Percentiles rank a stretch among this genome's conserved stretches.
Conservation (phyloP, 1,140 invertebrate species). For the Microplitis mediator region DNA sequence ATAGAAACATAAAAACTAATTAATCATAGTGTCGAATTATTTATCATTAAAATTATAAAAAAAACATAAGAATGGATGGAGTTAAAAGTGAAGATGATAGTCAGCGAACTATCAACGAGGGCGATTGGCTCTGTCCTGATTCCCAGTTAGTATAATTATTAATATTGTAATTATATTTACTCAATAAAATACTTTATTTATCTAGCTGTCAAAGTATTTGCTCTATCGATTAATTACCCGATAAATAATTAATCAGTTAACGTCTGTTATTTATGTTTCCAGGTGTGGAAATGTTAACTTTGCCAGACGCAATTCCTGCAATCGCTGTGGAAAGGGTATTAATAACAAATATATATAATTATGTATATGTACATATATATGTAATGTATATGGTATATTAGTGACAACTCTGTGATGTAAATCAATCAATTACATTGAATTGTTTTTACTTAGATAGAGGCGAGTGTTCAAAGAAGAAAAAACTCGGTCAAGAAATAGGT, state of each 20-base stretch:
- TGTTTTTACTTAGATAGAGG: conserved; percentile 60
- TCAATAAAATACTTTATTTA: not conserved
- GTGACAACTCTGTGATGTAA: not conserved
- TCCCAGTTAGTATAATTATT: conserved; percentile 49
- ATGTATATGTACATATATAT: not conserved
- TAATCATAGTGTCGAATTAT: no score
- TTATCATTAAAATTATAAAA: no score
- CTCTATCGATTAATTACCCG: not conserved
- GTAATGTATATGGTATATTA: not conserved
- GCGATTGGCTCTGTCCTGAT: conserved; percentile 60
- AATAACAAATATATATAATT: conserved; percentile 19
- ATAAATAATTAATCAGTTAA: not conserved
- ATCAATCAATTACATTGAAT: not conserved
- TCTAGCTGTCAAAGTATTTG: not conserved
- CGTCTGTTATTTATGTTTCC: conserved; percentile 31
- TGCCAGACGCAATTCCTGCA: conserved; percentile 85
- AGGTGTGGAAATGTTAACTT: conserved; percentile 96
- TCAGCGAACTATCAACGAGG: conserved; percentile 50
- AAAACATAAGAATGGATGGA: conserved; percentile 38
- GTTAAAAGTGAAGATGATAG: conserved; percentile 54
- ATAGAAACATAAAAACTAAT: no score
- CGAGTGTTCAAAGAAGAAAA: conserved; percentile 79
- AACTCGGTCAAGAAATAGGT: conserved; percentile 95
- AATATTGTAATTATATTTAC: not conserved
- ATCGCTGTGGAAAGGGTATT: conserved; percentile 83